Evolutionary conservation across 2,113 vertebrate genomes (phyloP).

Genomic region (Gasterosteus nipponicus): DNA sequence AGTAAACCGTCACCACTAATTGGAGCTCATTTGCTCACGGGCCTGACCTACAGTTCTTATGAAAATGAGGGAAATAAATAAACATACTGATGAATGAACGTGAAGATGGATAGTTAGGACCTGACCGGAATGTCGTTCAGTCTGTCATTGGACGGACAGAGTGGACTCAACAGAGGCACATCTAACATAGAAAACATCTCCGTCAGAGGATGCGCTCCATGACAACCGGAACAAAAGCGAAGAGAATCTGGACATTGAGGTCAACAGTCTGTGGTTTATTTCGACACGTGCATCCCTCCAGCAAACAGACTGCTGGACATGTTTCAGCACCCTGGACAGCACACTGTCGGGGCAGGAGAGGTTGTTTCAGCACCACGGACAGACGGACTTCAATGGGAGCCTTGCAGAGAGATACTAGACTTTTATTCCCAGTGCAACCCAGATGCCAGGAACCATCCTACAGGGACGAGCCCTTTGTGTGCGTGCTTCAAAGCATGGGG

Average conservation of each 20-base stretch:
- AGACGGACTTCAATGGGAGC: not conserved
- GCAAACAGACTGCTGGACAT: not conserved
- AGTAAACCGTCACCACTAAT: slow-evolving; percentile 55
- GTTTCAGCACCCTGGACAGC: not conserved
- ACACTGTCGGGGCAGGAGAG: too few species aligned
- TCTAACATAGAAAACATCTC: not conserved
- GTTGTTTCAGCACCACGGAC: not conserved
- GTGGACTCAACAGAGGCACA: not conserved
- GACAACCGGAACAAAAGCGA: not conserved
- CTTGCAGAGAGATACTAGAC: not conserved
- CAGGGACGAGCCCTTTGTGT: not conserved
- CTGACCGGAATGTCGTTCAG: not conserved
- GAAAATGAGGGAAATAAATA: slow-evolving; percentile 3
- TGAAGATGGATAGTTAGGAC: not conserved
- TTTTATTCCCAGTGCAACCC: not conserved
- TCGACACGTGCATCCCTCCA: not conserved
- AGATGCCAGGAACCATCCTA: not conserved
- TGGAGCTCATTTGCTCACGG: slow-evolving; percentile 43
- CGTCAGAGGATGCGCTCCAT: not conserved
- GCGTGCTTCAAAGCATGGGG: not conserved
- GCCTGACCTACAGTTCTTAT: slow-evolving; percentile 24
- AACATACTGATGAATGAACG: not conserved
- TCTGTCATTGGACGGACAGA: not conserved
- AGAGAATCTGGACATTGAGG: not conserved
- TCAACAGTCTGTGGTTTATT: not conserved